Percentiles rank a stretch among this genome's conserved stretches.
Evolutionary conservation across 2,888 invertebrate genomes (phyloP).

Genomic region (Torymus aiolomorphi): DNA sequence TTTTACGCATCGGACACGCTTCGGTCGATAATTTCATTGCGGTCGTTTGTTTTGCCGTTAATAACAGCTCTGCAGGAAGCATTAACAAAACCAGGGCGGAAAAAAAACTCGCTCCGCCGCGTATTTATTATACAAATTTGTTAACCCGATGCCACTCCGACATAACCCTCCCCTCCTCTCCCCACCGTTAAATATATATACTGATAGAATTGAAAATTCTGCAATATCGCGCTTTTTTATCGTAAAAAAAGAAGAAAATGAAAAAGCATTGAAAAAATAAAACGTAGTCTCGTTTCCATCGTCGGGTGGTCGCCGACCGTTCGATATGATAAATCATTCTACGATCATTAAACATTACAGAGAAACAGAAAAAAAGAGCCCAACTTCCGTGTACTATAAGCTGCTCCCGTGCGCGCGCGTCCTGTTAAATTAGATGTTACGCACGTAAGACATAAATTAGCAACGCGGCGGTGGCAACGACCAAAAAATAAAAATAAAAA

Average conservation of each 20-base stretch:
- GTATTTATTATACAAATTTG: too few species aligned
- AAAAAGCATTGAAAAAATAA: too few species aligned
- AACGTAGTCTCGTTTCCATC: background rate
- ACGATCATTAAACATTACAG: slow-evolving; percentile 26
- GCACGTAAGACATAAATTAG: slow-evolving; percentile 40
- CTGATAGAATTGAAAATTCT: too few species aligned
- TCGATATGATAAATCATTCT: slow-evolving; percentile 33
- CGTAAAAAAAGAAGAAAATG: too few species aligned
- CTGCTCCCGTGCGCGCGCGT: slow-evolving; percentile 5
- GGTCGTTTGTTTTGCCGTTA: slow-evolving; percentile 68
- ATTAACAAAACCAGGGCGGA: slow-evolving; percentile 11
- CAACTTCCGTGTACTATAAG: background rate
- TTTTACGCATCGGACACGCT: slow-evolving; percentile 32
- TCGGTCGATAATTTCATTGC: slow-evolving; percentile 68
- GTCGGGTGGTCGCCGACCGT: background rate
- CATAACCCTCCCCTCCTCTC: too few species aligned
- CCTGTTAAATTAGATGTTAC: slow-evolving; percentile 46
- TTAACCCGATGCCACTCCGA: too few species aligned
- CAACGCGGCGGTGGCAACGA: background rate
- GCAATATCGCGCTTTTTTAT: too few species aligned
- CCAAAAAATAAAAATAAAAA: background rate
- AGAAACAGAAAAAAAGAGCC: background rate
- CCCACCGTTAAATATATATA: too few species aligned
- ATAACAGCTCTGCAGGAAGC: slow-evolving; percentile 61
- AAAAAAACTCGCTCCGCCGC: too few species aligned